A percentile compares a stretch with the other conserved stretches of the same genome.
These are phyloP conservation scores for Pelobates fuscus DNA, from an alignment of 2,113 vertebrate species.

Conservation along the genomic window DNA sequence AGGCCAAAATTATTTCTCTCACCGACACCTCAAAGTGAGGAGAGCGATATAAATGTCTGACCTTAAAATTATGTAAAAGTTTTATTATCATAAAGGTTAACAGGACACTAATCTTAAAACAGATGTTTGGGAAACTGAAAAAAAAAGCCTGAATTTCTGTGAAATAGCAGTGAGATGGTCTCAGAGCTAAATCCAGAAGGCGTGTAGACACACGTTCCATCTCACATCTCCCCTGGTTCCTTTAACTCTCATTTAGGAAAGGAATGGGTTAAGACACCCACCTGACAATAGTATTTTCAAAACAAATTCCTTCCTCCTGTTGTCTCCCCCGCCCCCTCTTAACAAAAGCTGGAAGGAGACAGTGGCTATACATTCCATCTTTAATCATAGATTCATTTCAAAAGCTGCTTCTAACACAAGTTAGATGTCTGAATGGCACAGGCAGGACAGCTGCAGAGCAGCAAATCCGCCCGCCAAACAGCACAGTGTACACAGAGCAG, in stretches of 20 bases:
- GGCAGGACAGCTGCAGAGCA: slow-evolving; percentile 47
- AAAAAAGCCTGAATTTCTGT: neutral
- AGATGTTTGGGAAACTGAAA: too few species aligned
- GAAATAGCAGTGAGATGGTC: neutral
- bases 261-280: slow-evolving; percentile 38
- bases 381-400: slow-evolving; percentile 51
- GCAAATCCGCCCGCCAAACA: slow-evolving; percentile 34
- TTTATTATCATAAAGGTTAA: too few species aligned
- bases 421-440: slow-evolving; percentile 42
- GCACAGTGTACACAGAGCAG: slow-evolving; percentile 34
- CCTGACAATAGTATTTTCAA: slow-evolving; percentile 43
- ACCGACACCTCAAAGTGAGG: too few species aligned
- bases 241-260: neutral
- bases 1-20: too few species aligned
- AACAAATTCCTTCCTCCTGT: slow-evolving; percentile 25
- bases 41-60: too few species aligned
- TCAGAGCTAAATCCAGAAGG: neutral
- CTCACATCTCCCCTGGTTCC: neutral
- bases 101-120: too few species aligned
- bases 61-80: too few species aligned
- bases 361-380: slow-evolving; percentile 45
- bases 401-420: slow-evolving; percentile 33
- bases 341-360: slow-evolving; percentile 50
- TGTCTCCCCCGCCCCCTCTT: slow-evolving; percentile 25
- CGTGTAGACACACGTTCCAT: neutral